Conservation (phyloP, 2,888 invertebrate species). For the Drosophila meridiana region DNA sequence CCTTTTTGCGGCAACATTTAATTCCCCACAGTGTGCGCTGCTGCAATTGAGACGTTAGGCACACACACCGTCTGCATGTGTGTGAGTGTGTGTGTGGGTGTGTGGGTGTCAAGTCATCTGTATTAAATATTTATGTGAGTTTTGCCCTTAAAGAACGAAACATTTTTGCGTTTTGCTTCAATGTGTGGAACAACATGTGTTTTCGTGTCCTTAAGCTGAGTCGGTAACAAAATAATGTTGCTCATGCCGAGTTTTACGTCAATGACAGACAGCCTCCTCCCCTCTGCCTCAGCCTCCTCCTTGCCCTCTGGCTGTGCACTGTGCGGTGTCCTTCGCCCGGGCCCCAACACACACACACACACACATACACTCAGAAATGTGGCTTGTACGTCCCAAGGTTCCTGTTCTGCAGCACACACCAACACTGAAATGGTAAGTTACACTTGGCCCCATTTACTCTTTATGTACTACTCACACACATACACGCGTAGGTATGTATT, state of each 20-base stretch:
- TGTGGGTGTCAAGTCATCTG: constrained; percentile 18
- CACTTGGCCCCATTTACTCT: constrained; percentile 40
- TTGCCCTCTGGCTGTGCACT: neutral
- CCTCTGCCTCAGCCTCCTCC: neutral
- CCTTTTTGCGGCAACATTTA: constrained; percentile 14
- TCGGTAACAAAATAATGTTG: constrained; percentile 62
- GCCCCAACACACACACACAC: constrained; percentile 23
- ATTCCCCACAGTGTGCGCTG: constrained; percentile 14
- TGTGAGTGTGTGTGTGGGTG: constrained; percentile 11
- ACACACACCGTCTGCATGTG: constrained; percentile 6
- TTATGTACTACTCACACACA: neutral
- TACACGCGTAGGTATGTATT: neutral
- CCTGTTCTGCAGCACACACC: constrained; percentile 16
- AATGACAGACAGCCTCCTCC: constrained; percentile 32
- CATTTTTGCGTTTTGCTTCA: constrained; percentile 37
- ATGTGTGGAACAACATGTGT: constrained; percentile 61
- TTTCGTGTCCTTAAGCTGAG: constrained; percentile 59
- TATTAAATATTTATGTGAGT: constrained; percentile 47
- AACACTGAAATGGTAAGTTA: constrained; percentile 51
- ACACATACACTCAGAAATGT: constrained; percentile 14
- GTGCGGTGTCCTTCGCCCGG: constrained; percentile 5
- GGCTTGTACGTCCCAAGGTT: constrained; percentile 53
- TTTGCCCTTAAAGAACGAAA: constrained; percentile 24
- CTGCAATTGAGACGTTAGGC: constrained; percentile 11
- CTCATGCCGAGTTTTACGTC: constrained; percentile 58